A percentile compares a stretch with the other conserved stretches of the same genome.
These are phyloP conservation scores for Pandemis cinnamomeana DNA, from an alignment of 2,888 invertebrate genomes.

Conservation along the genomic window DNA sequence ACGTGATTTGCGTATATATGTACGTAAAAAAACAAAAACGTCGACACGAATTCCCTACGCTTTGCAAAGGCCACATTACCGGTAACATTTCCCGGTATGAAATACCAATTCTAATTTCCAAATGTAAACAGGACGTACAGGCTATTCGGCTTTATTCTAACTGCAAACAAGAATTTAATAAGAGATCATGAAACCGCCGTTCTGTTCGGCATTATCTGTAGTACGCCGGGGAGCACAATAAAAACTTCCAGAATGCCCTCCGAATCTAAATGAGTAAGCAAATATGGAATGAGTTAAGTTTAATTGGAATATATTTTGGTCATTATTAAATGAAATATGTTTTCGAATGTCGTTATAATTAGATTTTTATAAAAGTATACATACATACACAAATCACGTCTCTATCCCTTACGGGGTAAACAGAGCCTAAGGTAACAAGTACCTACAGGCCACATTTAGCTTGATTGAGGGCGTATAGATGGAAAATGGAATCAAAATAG, in stretches of 20 bases:
- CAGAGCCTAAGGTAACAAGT: no score
- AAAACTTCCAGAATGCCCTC: conserved; percentile 23
- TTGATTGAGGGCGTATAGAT: no score
- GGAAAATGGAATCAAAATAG: no score
- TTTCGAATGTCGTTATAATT: no score
- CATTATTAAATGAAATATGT: neutral
- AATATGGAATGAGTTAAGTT: conserved; percentile 25
- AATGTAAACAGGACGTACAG: conserved; percentile 1
- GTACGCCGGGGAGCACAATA: neutral
- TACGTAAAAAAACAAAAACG: no score
- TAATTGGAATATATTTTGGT: conserved; percentile 7
- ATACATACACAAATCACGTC: no score
- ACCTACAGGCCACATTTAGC: no score
- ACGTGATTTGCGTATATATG: no score
- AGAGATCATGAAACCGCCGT: conserved; percentile 1
- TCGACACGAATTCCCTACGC: neutral
- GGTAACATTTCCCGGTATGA: neutral
- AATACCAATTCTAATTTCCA: neutral
- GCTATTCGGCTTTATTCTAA: conserved; percentile 1
- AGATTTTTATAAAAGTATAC: no score
- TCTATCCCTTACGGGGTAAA: no score
- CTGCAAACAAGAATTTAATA: conserved; percentile 12
- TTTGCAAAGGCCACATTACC: neutral
- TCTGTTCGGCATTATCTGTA: conserved; percentile 10
- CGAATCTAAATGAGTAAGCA: conserved; percentile 27